These are phyloP conservation scores for Myrmophylax atrothorax DNA, from an alignment of 2,113 vertebrate species.

Conservation along the genomic window DNA sequence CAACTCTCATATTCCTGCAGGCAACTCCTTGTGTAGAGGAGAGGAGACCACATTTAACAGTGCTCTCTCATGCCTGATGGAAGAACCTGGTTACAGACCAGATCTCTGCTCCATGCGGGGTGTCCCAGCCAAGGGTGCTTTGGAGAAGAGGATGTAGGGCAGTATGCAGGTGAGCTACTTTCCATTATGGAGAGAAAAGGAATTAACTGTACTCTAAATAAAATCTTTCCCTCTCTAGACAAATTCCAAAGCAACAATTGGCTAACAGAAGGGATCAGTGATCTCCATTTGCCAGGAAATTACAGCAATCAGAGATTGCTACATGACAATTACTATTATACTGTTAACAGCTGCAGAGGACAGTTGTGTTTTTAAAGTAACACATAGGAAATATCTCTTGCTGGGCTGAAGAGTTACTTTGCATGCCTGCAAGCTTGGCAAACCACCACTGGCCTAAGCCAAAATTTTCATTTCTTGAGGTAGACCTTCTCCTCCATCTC, in stretches of 20 bases:
- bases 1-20: neutral
- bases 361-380: neutral
- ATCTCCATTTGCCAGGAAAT: neutral
- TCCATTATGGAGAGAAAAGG: neutral
- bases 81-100: neutral
- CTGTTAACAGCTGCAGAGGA: neutral
- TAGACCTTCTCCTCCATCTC: neutral
- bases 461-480: neutral
- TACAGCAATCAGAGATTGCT: neutral
- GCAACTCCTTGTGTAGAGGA: neutral
- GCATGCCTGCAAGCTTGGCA: neutral
- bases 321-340: neutral
- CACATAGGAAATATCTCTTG: neutral
- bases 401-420: neutral
- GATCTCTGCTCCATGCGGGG: rapidly evolving
- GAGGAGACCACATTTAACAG: neutral
- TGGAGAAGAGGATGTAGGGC: neutral
- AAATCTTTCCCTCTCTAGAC: neutral
- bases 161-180: neutral
- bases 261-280: neutral
- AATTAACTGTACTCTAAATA: neutral
- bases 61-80: neutral
- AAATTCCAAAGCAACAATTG: neutral
- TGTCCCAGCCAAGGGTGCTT: neutral
- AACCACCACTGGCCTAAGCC: neutral